Percentiles rank a stretch among this genome's conserved stretches.
Conservation (phyloP, 64 coral and sea anemone species). For the Montipora sp. region DNA sequence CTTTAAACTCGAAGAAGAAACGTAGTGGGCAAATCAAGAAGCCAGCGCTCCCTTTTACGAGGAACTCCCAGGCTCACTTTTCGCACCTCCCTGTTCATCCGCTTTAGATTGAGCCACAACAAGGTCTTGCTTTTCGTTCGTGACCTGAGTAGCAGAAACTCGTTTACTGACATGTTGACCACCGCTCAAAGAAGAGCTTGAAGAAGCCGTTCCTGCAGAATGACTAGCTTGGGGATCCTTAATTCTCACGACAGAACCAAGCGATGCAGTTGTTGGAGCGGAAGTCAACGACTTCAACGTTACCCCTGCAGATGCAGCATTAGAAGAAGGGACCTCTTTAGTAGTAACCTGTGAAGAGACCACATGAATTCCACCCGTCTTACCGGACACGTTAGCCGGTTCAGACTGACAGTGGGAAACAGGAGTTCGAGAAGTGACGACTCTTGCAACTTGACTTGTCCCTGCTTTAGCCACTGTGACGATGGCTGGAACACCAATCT, state of each 20-base stretch:
- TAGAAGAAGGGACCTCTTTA: not conserved
- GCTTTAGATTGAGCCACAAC: not conserved
- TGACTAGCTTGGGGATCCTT: not conserved
- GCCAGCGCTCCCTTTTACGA: not conserved
- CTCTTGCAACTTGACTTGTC: not conserved
- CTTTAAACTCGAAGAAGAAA: too few relatives aligned
- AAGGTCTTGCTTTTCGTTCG: not conserved
- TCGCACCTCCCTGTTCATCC: not conserved
- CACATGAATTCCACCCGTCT: not conserved
- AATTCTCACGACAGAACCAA: not conserved
- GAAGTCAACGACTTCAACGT: not conserved
- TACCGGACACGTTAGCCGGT: not conserved
- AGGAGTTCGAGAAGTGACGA: not conserved
- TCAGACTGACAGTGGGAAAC: not conserved
- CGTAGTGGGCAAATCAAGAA: not conserved
- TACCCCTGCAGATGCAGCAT: not conserved
- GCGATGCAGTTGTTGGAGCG: not conserved
- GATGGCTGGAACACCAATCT: not conserved
- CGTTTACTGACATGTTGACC: not conserved
- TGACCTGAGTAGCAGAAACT: not conserved
- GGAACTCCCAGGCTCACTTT: not conserved
- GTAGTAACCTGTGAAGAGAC: not conserved
- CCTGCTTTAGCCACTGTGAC: constrained; percentile 3
- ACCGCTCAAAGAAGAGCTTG: not conserved
- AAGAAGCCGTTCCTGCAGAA: not conserved